Evolutionary conservation across 1,140 invertebrate genomes (phyloP), one percentile per base, ranked within the genome.

Genomic region (Trichoplusia ni): DNA sequence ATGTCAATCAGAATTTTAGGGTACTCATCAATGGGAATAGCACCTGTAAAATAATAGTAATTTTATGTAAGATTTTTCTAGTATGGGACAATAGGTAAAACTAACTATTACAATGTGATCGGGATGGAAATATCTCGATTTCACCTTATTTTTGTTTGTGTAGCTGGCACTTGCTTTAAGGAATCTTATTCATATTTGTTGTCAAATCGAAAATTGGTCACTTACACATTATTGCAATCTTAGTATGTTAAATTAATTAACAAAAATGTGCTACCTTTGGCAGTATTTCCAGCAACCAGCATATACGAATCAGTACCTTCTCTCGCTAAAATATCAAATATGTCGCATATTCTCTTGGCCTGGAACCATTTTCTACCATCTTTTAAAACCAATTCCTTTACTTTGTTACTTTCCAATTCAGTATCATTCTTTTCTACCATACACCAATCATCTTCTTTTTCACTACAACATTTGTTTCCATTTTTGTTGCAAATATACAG

Each of bases 1-100:
- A 95, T 91, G 67, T 93, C 95, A 59, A 97, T 94, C 53, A 94
- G 94, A 27, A 95, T 82, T 60, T 63, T 76, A n/a, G 90, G 90
- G 31, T 78, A 79, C 9, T 66, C 56, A 2, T 81, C 42, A 23
- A 84, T 79, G 14, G 84, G 84, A 5, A 67, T 63, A 11, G 66
- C 81, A 38, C 85, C 85, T 88, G 53, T 2, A 59, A 77, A 40
- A 2, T 1, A 40, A 33, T 2, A 33, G 9, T n/a, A n/a, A n/a
- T n/a, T n/a, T n/a, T n/a, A n/a, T n/a, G n/a, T n/a, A n/a, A n/a
- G n/a, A n/a, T n/a, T n/a, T n/a, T n/a, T n/a, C n/a, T n/a, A n/a
- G n/a, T n/a, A n/a, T n/a, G n/a, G n/a, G n/a, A n/a, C n/a, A n/a
- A n/a, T n/a, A n/a, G n/a, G n/a, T n/a, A n/a, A n/a, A n/a, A n/a